phyloP scores from a whole-genome alignment of 2,797 vertebrate species.

The Micropoecilia bifurca region DNA sequence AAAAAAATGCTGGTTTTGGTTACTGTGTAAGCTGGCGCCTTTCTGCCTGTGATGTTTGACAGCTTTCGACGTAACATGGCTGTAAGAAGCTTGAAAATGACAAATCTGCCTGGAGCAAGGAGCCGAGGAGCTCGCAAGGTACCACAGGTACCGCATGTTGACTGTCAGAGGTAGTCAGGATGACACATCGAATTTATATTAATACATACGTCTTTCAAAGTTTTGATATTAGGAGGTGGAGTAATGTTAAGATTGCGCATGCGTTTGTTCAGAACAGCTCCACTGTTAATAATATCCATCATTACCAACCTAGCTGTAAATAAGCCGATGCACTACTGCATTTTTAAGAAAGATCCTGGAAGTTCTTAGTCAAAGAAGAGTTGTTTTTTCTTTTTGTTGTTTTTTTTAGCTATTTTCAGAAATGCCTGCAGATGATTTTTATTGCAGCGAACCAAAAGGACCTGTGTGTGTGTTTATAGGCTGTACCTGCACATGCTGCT shows the following conservation, averaged over 20 bases:
- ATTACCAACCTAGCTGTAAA: constrained; percentile 1
- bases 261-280: not conserved
- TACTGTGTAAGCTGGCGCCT: constrained; percentile 20
- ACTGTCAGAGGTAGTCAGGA: constrained; percentile 28
- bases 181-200: constrained; percentile 6
- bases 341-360: not conserved
- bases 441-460: not conserved
- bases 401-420: constrained; percentile 1
- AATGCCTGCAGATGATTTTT: not conserved
- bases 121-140: constrained; percentile 35
- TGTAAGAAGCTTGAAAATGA: constrained; percentile 63
- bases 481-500: constrained; percentile 96
- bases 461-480: not conserved
- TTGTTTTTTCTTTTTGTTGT: not conserved
- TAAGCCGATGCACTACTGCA: too few relatives aligned
- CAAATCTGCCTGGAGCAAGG: constrained; percentile 54
- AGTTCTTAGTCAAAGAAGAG: constrained; percentile 5
- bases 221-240: not conserved
- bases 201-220: not conserved
- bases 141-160: constrained; percentile 18
- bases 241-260: constrained; percentile 1
- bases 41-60: constrained; percentile 57
- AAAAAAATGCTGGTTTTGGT: constrained; percentile 28
- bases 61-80: constrained; percentile 60
- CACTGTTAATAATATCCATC: constrained; percentile 10